Evolutionary conservation across 1,140 invertebrate species (phyloP).

Genomic region (Drosophila pseudoobscura): DNA sequence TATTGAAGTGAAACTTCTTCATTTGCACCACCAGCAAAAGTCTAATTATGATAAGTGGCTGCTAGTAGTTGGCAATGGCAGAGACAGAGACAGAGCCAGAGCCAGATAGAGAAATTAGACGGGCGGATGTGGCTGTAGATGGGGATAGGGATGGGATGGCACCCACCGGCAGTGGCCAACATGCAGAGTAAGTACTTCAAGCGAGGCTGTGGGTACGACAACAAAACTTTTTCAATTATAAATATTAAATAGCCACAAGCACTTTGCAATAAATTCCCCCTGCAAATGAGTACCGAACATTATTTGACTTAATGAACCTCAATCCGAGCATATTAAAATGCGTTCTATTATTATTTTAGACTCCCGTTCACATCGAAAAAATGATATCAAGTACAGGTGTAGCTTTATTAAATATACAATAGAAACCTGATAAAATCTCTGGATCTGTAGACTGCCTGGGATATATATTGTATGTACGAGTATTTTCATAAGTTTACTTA

Average conservation of each 20-base stretch:
- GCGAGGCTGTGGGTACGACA: conserved; percentile 20
- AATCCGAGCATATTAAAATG: no score
- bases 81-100: conserved; percentile 11
- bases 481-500: no score
- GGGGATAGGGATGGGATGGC: no score
- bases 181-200: neutral
- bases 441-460: no score
- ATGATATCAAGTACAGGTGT: no score
- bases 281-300: conserved; percentile 53
- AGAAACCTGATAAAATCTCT: no score
- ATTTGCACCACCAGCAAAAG: conserved; percentile 44
- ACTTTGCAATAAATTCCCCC: conserved; percentile 59
- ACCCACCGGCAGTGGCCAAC: neutral
- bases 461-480: no score
- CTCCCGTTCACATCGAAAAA: no score
- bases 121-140: neutral
- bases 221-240: conserved; percentile 71
- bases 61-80: conserved; percentile 59
- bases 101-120: neutral
- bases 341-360: no score
- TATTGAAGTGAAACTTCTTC: conserved; percentile 49
- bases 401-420: no score
- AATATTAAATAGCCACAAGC: conserved; percentile 67
- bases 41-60: conserved; percentile 70
- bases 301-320: conserved; percentile 56